Percentiles rank a stretch among this genome's conserved stretches.
Conservation (phyloP, 1,140 invertebrate genomes). For the Drosophila athabasca region DNA sequence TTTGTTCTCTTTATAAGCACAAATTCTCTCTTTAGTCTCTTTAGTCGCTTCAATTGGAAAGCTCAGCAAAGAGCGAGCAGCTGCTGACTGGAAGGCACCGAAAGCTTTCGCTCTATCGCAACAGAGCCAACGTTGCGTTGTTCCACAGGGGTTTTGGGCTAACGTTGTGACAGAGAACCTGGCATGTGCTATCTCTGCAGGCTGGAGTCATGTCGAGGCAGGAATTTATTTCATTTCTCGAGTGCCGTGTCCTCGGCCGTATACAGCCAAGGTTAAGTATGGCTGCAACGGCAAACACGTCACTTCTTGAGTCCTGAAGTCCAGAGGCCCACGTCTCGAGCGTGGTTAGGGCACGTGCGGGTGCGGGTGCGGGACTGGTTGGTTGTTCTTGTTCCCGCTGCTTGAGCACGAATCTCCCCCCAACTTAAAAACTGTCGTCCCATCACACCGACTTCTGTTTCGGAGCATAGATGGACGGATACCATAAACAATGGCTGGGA, state of each 20-base stretch:
- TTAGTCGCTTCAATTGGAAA: not conserved
- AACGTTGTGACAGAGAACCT: constrained; percentile 46
- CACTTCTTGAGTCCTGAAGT: constrained; percentile 47
- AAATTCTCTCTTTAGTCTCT: constrained; percentile 13
- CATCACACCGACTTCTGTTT: not conserved
- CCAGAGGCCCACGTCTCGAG: constrained; percentile 11
- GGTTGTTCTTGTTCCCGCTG: constrained; percentile 33
- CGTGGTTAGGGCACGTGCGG: not conserved
- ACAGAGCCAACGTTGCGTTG: constrained; percentile 17
- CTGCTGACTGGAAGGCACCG: constrained; percentile 59
- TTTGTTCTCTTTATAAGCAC: not conserved
- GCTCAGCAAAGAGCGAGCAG: constrained; percentile 32
- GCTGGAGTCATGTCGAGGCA: constrained; percentile 60
- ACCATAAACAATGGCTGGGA: constrained; percentile 61
- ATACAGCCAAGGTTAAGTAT: constrained; percentile 77
- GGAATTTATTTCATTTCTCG: constrained; percentile 80
- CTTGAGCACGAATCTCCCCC: constrained; percentile 65
- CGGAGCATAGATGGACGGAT: not conserved
- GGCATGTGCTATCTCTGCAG: constrained; percentile 38
- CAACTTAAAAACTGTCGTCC: constrained; percentile 13
- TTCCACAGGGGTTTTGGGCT: constrained; percentile 51
- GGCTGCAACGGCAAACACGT: constrained; percentile 62
- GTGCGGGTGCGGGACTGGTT: constrained; percentile 2
- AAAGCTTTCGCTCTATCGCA: constrained; percentile 28
- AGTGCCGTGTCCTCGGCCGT: constrained; percentile 76